A percentile compares a stretch with the other conserved stretches of the same genome.
phyloP scores from a whole-genome alignment of 2,113 vertebrate species.

The Plectropomus leopardus region DNA sequence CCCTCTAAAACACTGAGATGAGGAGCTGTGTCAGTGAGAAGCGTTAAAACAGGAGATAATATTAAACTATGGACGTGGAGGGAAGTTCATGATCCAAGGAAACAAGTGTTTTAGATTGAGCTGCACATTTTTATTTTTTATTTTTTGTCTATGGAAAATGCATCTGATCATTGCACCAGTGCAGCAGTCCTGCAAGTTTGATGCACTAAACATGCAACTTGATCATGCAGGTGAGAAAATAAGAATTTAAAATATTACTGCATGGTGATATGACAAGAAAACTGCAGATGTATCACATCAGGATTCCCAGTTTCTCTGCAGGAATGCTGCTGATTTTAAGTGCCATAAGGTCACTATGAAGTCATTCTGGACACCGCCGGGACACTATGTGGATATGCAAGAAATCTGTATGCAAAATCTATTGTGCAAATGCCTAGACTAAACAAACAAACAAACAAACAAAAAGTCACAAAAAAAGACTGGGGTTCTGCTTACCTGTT shows the following conservation, averaged over 20 bases:
- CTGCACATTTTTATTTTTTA: too few species aligned
- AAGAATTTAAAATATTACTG: neutral
- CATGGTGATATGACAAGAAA: neutral
- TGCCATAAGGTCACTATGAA: neutral
- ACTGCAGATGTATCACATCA: neutral
- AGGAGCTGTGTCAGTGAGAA: neutral
- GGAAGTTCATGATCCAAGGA: neutral
- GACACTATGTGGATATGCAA: neutral
- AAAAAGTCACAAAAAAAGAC: neutral
- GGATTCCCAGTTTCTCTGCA: neutral
- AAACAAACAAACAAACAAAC: neutral
- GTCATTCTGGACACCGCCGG: neutral
- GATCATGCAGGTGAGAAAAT: neutral
- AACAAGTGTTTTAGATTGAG: neutral
- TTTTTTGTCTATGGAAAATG: slow-evolving; percentile 10
- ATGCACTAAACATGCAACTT: too few species aligned
- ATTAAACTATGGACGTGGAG: neutral
- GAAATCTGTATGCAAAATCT: neutral
- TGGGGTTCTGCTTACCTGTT: slow-evolving; percentile 59
- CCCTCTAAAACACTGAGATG: neutral
- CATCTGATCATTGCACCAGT: neutral
- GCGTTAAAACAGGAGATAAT: neutral
- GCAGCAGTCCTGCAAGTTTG: slow-evolving; percentile 1
- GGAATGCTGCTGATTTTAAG: neutral
- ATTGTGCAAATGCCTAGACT: neutral